Conservation (phyloP, 2,797 vertebrate genomes). For the Mycteria americana region DNA sequence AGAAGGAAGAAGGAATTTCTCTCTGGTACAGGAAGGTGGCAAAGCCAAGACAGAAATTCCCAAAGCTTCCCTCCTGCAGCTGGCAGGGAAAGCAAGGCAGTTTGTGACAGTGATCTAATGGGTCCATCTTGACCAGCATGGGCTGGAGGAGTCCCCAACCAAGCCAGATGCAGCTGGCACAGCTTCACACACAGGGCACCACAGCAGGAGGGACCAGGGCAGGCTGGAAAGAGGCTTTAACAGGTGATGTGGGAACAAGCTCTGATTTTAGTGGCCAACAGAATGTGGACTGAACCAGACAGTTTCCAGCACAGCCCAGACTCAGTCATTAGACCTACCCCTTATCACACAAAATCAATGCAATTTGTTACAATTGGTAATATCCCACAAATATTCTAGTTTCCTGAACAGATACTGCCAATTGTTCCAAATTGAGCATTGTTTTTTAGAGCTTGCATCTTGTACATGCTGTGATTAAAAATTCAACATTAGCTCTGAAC, state of each 20-base stretch:
- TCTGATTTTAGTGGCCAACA: not conserved
- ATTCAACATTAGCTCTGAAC: not conserved
- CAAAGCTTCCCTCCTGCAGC: not conserved
- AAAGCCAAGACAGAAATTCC: not conserved
- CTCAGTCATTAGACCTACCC: not conserved
- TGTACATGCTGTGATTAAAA: not conserved
- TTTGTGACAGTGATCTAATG: not conserved
- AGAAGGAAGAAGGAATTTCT: not conserved
- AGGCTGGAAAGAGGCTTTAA: not conserved
- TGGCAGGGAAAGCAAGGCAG: not conserved
- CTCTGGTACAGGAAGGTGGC: not conserved
- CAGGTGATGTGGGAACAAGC: not conserved
- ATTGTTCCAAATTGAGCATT: not conserved
- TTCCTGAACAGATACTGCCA: not conserved
- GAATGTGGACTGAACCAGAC: not conserved
- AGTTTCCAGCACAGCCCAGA: not conserved
- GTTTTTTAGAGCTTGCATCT: not conserved
- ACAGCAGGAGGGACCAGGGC: not conserved
- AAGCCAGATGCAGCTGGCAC: not conserved
- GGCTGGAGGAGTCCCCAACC: not conserved
- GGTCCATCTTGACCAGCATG: not conserved
- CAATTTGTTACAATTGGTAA: not conserved
- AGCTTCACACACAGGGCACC: not conserved
- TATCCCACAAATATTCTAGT: not conserved
- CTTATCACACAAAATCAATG: not conserved